Evolutionary conservation across 2,797 vertebrate species (phyloP).

Genomic region (Anabacerthia variegaticeps): DNA sequence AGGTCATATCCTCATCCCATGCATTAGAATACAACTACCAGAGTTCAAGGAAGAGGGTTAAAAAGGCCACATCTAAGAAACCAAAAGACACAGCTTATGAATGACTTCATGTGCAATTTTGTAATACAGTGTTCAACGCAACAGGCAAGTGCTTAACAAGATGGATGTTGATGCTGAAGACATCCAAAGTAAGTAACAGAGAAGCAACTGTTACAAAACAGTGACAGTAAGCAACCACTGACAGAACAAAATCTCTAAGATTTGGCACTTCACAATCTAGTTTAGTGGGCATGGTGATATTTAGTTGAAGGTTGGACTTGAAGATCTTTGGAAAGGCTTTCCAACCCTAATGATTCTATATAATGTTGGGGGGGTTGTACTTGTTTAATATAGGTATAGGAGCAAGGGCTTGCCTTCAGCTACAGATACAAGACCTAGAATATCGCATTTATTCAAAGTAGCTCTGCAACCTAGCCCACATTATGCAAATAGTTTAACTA

Average conservation of each 20-base stretch:
- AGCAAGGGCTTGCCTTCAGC: not conserved
- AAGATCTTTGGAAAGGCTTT: not conserved
- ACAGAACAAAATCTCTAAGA: not conserved
- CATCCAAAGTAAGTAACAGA: not conserved
- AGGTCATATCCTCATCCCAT: not conserved
- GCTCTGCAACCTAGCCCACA: not conserved
- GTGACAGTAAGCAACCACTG: not conserved
- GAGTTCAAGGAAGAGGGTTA: not conserved
- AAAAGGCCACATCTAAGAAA: not conserved
- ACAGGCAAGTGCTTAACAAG: not conserved
- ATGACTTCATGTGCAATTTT: not conserved
- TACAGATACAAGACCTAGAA: not conserved
- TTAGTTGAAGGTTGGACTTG: not conserved
- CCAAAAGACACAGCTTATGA: not conserved
- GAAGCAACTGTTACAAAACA: not conserved
- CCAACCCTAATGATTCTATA: not conserved
- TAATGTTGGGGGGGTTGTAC: not conserved
- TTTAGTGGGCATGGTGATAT: not conserved
- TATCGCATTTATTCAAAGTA: not conserved
- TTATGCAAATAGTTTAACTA: not conserved
- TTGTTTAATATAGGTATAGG: not conserved
- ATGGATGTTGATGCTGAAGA: not conserved
- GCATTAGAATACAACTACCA: not conserved
- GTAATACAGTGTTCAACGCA: not conserved
- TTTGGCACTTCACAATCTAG: not conserved